phyloP scores from a whole-genome alignment of 2,888 invertebrate genomes.

The Tromatobia lineatoria region DNA sequence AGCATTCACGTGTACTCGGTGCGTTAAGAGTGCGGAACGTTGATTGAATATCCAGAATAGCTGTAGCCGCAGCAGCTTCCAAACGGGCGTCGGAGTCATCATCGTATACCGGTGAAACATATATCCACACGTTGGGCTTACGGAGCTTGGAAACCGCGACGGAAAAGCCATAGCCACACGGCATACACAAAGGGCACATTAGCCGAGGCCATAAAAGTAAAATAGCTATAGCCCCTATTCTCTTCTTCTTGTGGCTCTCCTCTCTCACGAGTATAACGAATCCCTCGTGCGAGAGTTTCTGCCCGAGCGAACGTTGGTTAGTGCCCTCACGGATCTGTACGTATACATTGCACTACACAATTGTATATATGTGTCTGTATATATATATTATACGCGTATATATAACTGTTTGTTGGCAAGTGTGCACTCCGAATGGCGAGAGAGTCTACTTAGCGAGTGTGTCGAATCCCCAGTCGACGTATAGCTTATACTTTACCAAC shows the following conservation, averaged over 20 bases:
- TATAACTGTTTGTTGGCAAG: slow-evolving; percentile 24
- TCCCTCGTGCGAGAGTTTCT: slow-evolving; percentile 67
- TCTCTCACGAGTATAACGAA: slow-evolving; percentile 63
- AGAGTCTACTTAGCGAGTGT: slow-evolving; percentile 68
- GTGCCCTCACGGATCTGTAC: slow-evolving; percentile 52
- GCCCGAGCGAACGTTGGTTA: slow-evolving; percentile 60
- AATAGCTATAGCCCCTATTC: slow-evolving; percentile 75
- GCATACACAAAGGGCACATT: slow-evolving; percentile 81
- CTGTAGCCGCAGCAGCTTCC: slow-evolving; percentile 52
- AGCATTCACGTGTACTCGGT: neutral
- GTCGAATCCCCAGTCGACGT: slow-evolving; percentile 66
- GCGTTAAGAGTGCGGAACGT: slow-evolving; percentile 34
- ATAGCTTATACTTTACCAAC: slow-evolving; percentile 31
- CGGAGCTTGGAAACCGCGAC: slow-evolving; percentile 75
- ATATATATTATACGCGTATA: slow-evolving; percentile 21
- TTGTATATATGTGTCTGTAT: neutral
- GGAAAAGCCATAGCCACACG: slow-evolving; percentile 74
- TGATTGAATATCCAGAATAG: slow-evolving; percentile 67
- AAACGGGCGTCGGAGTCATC: slow-evolving; percentile 49
- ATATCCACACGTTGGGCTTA: slow-evolving; percentile 54
- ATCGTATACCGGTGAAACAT: slow-evolving; percentile 49
- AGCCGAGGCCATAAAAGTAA: slow-evolving; percentile 80
- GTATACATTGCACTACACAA: neutral
- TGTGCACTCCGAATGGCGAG: slow-evolving; percentile 23
- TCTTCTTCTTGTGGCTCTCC: slow-evolving; percentile 53